Conservation (phyloP, 2,888 invertebrate species). For the Lochmaea capreae region DNA sequence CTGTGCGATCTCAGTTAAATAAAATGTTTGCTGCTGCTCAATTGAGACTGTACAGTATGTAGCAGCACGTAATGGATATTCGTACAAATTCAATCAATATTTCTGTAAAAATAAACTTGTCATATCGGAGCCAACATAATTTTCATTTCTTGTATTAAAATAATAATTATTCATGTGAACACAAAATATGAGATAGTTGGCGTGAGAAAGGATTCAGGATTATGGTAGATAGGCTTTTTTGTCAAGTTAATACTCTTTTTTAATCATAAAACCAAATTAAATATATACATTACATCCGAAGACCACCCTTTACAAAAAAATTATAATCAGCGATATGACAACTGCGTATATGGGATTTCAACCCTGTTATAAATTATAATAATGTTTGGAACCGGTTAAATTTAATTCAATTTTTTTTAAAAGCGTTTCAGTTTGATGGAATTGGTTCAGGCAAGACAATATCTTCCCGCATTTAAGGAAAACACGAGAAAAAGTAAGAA, state of each 20-base stretch:
- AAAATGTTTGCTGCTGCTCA: too few species aligned
- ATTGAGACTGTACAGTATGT: too few species aligned
- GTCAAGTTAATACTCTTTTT: background rate
- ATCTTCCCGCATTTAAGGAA: too few species aligned
- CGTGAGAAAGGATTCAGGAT: background rate
- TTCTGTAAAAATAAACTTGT: too few species aligned
- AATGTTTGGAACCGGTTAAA: too few species aligned
- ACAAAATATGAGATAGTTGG: background rate
- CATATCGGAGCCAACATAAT: background rate
- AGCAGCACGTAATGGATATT: too few species aligned
- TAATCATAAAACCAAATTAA: conserved; percentile 1
- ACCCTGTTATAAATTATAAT: background rate
- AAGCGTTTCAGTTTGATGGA: too few species aligned
- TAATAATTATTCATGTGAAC: background rate
- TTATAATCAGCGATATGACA: background rate
- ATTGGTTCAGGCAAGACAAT: too few species aligned
- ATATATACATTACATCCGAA: conserved; percentile 2
- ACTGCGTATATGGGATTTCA: background rate
- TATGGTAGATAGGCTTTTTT: background rate
- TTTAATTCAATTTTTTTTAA: too few species aligned
- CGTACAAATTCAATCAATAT: too few species aligned
- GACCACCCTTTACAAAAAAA: background rate
- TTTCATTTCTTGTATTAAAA: background rate
- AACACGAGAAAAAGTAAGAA: too few species aligned
- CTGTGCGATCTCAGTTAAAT: too few species aligned